Conservation (phyloP, 2,888 invertebrate genomes). For the Herminia tarsipennalis region DNA sequence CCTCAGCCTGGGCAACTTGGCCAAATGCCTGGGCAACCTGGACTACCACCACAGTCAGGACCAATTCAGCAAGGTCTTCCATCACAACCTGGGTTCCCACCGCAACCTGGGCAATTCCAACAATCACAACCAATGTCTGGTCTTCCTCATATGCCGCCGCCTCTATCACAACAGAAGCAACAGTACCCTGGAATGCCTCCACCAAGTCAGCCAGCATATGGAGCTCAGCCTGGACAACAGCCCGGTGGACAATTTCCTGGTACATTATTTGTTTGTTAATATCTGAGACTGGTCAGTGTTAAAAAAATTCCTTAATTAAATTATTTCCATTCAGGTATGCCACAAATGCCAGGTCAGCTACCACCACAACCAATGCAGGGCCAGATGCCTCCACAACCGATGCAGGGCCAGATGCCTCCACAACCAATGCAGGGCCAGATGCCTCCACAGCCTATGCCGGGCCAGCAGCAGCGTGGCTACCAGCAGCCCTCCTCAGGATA, state of each 20-base stretch:
- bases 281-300: background rate
- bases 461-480: slow-evolving; percentile 52
- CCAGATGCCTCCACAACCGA: slow-evolving; percentile 38
- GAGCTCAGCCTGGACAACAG: slow-evolving; percentile 53
- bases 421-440: slow-evolving; percentile 53
- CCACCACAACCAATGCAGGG: slow-evolving; percentile 41
- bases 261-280: too few species aligned
- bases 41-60: slow-evolving; percentile 21
- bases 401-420: slow-evolving; percentile 45
- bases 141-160: slow-evolving; percentile 78
- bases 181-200: slow-evolving; percentile 58
- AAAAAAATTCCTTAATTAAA: background rate
- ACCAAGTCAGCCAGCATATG: slow-evolving; percentile 55
- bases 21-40: slow-evolving; percentile 21
- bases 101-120: slow-evolving; percentile 46
- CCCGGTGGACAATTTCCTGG: slow-evolving; percentile 57
- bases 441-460: slow-evolving; percentile 40
- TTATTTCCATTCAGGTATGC: slow-evolving; percentile 23
- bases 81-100: slow-evolving; percentile 24
- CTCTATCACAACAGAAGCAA: slow-evolving; percentile 62
- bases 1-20: slow-evolving; percentile 21
- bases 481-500: slow-evolving; percentile 65
- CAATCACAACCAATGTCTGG: slow-evolving; percentile 29
- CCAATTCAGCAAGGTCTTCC: slow-evolving; percentile 8
- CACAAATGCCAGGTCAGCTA: slow-evolving; percentile 46